These are phyloP conservation scores for Drosophila neonasuta DNA, from an alignment of 2,888 invertebrate species.

Conservation along the genomic window DNA sequence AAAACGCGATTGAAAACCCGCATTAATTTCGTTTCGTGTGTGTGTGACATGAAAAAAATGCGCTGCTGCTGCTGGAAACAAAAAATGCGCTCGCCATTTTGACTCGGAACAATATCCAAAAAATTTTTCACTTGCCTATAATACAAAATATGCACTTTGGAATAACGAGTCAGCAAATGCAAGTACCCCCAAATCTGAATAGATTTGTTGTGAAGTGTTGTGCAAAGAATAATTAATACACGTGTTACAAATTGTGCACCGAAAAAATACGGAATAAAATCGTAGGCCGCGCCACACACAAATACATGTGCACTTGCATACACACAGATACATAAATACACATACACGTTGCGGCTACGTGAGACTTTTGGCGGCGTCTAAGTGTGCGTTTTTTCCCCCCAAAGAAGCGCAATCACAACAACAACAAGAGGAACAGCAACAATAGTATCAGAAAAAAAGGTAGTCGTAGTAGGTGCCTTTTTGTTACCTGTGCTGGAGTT, in stretches of 20 bases:
- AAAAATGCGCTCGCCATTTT: slow-evolving; percentile 81
- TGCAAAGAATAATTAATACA: slow-evolving; percentile 48
- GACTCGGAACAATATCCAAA: slow-evolving; percentile 69
- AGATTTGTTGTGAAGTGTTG: slow-evolving; percentile 29
- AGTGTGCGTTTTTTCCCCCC: slow-evolving; percentile 22
- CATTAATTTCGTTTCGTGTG: slow-evolving; percentile 62
- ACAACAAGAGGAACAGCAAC: slow-evolving; percentile 15
- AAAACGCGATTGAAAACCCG: slow-evolving; percentile 71
- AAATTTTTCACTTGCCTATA: slow-evolving; percentile 61
- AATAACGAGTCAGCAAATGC: slow-evolving; percentile 18
- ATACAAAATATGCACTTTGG: slow-evolving; percentile 34
- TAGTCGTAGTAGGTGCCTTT: slow-evolving; percentile 22
- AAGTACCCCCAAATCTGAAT: slow-evolving; percentile 23
- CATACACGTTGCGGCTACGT: slow-evolving; percentile 39
- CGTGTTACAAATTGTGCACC: slow-evolving; percentile 58
- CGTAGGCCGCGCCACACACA: slow-evolving; percentile 53
- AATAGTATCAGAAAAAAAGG: slow-evolving; percentile 13
- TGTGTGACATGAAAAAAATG: slow-evolving; percentile 72
- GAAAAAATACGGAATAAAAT: slow-evolving; percentile 53
- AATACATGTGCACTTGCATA: slow-evolving; percentile 39
- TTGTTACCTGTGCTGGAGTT: slow-evolving; percentile 15
- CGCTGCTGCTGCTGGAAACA: slow-evolving; percentile 74
- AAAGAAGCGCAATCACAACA: slow-evolving; percentile 30
- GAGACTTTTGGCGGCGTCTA: slow-evolving; percentile 55
- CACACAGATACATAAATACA: slow-evolving; percentile 24